Conservation (phyloP, 2,113 vertebrate genomes). For the Rhea pennata region DNA sequence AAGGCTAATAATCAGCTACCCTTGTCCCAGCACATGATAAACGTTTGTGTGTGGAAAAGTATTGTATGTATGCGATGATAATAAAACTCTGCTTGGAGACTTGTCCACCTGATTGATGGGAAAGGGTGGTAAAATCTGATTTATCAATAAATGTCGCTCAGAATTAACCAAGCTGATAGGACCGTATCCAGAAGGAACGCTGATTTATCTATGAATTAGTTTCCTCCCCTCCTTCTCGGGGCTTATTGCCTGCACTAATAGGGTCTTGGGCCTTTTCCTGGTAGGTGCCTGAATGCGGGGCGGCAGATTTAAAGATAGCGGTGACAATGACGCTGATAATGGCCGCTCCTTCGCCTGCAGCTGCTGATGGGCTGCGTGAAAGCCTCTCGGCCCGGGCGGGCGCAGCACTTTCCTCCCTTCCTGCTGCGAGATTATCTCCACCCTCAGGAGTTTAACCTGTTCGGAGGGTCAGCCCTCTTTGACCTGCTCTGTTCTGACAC, state of each 20-base stretch:
- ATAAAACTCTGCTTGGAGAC: background rate
- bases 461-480: conserved; percentile 36
- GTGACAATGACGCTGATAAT: conserved; percentile 80
- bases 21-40: background rate
- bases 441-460: conserved; percentile 68
- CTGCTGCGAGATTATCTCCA: conserved; percentile 67
- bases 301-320: conserved; percentile 74
- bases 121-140: conserved; percentile 49
- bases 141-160: conserved; percentile 75
- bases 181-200: conserved; percentile 56
- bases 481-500: conserved; percentile 62
- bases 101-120: conserved; percentile 56
- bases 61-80: background rate
- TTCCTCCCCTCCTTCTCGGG: conserved; percentile 61
- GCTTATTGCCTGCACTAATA: conserved; percentile 63
- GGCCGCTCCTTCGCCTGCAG: conserved; percentile 57
- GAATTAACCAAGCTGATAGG: conserved; percentile 72
- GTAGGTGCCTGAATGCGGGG: conserved; percentile 69
- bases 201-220: conserved; percentile 67
- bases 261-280: conserved; percentile 64
- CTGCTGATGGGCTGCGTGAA: conserved; percentile 26
- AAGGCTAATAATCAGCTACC: conserved; percentile 49
- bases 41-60: background rate
- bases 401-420: conserved; percentile 60
- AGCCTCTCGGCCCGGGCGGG: conserved; percentile 11